Base-by-base conservation (phyloP, 2,888 invertebrate genomes). In the Drosophila neotestacea region DNA sequence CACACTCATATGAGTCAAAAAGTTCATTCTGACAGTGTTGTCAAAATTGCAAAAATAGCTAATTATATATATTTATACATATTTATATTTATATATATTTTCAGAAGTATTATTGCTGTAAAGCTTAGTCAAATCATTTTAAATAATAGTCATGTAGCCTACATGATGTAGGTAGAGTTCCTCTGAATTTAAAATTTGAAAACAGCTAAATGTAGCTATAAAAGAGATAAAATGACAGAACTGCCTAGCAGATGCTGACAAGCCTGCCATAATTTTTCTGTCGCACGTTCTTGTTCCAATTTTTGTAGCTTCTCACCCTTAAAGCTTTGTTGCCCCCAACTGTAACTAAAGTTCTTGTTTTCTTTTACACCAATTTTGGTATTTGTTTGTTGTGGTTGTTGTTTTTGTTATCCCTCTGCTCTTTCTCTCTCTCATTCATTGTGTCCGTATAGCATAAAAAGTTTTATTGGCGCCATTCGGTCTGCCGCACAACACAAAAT, bases 391-490 rank as follows among this genome's bases (percentile, higher is more conserved):
- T 22, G n/a, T 51, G n/a, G 5, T 50, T 50, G 36, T 22, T 50
- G 22, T 22, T 41, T 16, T 13, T 13, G 22, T 50, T 9, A 7
- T 16, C 3, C 11, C n/a, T 0, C 22, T 16, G 36, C 38, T 27
- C 30, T 4, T 11, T 22, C 50, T 7, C n/a, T 16, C n/a, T 22
- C 22, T 6, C 48, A 32, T 32, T 32, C 22, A 2, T 32, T 6
- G 32, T 44, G 22, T 54, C 11, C 47, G 38, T 34, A 42, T 58
- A 48, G 61, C 51, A 73, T 64, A 76, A 71, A 73, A 86, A 85
- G 71, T 87, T 87, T 87, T 87, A 85, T 81, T 85, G 85, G 81
- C 87, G 85, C 85, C 85, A 79, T 77, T 87, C 62, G 79, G 85
- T 85, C 85, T 87, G 79, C 77, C 77, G 65, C 79, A 85, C 62